A percentile compares a stretch with the other conserved stretches of the same genome.
Conservation (phyloP, 2,113 vertebrate species). For the Centropus bengalensis region DNA sequence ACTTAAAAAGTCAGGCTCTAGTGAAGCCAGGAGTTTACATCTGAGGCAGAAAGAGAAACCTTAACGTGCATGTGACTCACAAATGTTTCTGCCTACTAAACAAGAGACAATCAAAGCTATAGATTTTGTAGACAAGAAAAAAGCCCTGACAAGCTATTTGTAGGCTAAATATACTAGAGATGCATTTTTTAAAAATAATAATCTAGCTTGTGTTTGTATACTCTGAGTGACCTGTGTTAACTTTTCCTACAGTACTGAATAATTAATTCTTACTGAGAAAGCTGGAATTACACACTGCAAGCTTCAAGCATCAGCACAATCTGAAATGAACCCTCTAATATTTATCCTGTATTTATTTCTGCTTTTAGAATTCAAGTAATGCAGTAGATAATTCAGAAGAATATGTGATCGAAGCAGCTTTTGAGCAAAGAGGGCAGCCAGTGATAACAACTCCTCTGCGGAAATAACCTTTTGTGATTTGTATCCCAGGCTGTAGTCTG, state of each 20-base stretch:
- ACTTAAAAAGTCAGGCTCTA: rapidly evolving
- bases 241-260: neutral
- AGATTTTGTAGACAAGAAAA: neutral
- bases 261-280: neutral
- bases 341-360: neutral
- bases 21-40: rapidly evolving
- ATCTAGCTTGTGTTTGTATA: neutral
- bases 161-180: neutral
- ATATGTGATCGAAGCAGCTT: conserved; percentile 5
- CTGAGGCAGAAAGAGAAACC: neutral
- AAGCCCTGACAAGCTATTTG: neutral
- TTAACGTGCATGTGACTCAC: neutral
- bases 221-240: neutral
- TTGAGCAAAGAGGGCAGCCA: neutral
- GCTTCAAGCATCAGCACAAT: neutral
- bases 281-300: neutral
- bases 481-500: neutral
- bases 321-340: neutral
- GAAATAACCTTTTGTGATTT: neutral
- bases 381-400: neutral
- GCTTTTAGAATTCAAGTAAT: neutral
- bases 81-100: neutral
- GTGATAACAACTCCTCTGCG: neutral
- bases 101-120: neutral
- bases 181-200: neutral